Base-by-base conservation (phyloP, 2,888 invertebrate species). In the Drosophila monieri region DNA sequence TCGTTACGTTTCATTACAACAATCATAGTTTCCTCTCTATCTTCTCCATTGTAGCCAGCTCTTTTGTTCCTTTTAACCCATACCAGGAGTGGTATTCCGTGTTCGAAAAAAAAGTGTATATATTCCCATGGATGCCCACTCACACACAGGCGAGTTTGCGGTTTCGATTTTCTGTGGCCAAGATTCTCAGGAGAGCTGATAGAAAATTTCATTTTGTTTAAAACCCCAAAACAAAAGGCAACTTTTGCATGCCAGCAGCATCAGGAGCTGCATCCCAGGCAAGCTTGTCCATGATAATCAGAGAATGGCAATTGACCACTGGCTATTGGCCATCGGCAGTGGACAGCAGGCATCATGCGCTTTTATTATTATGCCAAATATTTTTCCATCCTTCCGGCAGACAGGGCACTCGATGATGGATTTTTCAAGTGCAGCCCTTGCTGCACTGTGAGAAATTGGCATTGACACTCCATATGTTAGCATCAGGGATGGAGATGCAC, bases 1-100 rank as follows among this genome's bases (percentile, higher is more conserved):
- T 83, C 84, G 81, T 73, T 83, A 83, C 86, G 81, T 83, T 83
- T 86, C 81, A 83, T 83, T 83, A 80, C 84, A 86, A 77, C 83
- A 80, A 85, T 74, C 83, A 59, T 74, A 52, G 14, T 35, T 48
- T 18, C 14, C 52, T 64, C 32, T n/a, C 23, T 46, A 14, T 15
- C 15, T 47, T 46, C 44, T 23, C 9, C 44, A 44, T 43, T 18
- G 1, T 25, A 23, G 3, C 18, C n/a, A 21, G n/a, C 47, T 21
- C 32, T 18, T 9, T 37, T 9, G 32, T 30, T 56, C 9, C 25
- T 35, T 60, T 37, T 46, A 12, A 14, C 53, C 18, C 43, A 23
- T 15, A 41, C 21, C 35, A 48, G 43, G 47, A 48, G 64, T 68
- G 56, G 68, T 67, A 51, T 68, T 44, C 51, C 46, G 44, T 68